Evolutionary conservation across 2,113 vertebrate species (phyloP), one percentile per base, ranked within the genome.

Genomic region (Coptodon rendalli): DNA sequence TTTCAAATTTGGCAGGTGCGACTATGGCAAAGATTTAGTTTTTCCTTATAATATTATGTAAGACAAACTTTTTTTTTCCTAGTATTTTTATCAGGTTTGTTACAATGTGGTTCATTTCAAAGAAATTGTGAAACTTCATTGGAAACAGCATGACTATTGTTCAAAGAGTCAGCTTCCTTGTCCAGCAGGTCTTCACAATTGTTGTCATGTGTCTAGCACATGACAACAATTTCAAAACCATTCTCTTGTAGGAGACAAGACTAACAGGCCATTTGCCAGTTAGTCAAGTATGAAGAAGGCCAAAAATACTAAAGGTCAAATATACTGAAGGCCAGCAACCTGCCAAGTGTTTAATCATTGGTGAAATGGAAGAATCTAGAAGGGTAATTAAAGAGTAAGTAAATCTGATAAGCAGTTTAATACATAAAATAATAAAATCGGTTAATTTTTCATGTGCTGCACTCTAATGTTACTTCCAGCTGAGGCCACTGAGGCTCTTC

Each of bases 181-280:
- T 24, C 66, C 66, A 12, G 31, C 61, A 66, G 61, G 4, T 36
- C 34, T 66, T 24, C 36, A 16, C 7, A 71, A 24, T 71, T 43
- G n/a, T 0, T 71, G 38, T 27, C 12, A 2, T 43, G 66, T 43
- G n/a, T 0, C 36, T 43, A 6, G 7, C 66, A 71, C n/a, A 68
- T 38, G 9, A 38, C 61, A 66, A 2, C 10, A n/a, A 68, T 68
- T 68, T 68, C 34, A 68, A 68, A 68, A 22, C n/a, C 12, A 71
- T 43, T 71, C n/a, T 9, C 38, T 24, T 71, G n/a, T 24, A 71
- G 66, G 2, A 43, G 66, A 36, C 48, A 0, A 80, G 48, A 36
- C 48, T 66, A 66, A 66, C 10, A 36, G 29, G 29, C 2, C 76
- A 36, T 56, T 80, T 56, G 34, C 0, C 12, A 43, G 12, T 43